These are phyloP conservation scores for Centrocercus urophasianus DNA, from an alignment of 2,113 vertebrate species.

Conservation along the genomic window DNA sequence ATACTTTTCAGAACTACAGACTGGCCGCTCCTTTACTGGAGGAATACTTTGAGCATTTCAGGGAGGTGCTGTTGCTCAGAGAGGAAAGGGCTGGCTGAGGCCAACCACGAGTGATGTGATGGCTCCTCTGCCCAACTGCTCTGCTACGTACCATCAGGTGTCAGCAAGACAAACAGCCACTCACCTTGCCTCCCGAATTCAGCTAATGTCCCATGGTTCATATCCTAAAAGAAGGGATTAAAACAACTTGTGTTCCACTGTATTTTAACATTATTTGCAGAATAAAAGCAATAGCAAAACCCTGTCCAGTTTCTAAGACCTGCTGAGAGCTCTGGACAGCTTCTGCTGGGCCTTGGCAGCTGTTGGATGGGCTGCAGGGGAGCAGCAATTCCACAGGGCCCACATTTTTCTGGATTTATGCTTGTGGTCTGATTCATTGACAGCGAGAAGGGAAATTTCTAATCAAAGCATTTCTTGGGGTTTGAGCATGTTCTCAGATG, in stretches of 20 bases:
- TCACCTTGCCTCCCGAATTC: slow-evolving; percentile 93
- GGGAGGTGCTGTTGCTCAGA: accelerated
- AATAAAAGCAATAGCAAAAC: neutral
- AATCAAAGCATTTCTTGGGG: neutral
- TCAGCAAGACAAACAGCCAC: neutral
- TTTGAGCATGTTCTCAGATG: accelerated
- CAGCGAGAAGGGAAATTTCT: accelerated
- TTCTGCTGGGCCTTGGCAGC: neutral
- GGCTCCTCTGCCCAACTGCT: neutral
- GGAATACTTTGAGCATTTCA: neutral
- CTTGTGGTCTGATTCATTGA: neutral
- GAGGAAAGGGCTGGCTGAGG: neutral
- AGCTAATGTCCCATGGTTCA: slow-evolving; percentile 79
- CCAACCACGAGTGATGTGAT: neutral
- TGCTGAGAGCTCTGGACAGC: neutral
- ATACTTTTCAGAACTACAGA: too few species aligned
- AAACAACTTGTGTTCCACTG: neutral
- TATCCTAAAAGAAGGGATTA: slow-evolving; percentile 75
- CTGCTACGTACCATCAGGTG: accelerated
- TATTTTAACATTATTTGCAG: neutral
- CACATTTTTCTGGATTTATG: accelerated
- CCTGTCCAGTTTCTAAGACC: neutral
- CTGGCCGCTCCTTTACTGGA: neutral
- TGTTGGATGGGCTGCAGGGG: accelerated
- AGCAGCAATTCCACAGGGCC: neutral